phyloP scores from a whole-genome alignment of 1,140 invertebrate genomes.

The Tetranychus urticae region DNA sequence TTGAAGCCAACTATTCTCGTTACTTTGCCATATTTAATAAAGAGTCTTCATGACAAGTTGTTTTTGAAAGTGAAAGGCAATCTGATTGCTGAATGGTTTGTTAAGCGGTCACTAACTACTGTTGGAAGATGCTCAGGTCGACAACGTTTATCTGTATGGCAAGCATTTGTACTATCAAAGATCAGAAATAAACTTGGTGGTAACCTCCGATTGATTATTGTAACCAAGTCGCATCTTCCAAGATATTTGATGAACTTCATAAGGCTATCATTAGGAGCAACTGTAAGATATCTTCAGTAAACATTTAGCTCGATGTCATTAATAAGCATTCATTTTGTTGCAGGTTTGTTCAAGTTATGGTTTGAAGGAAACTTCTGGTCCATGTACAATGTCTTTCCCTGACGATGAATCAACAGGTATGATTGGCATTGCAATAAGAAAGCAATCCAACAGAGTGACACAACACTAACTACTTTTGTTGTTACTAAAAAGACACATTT shows the following conservation, averaged over 20 bases:
- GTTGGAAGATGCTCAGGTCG: neutral
- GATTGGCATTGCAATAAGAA: neutral
- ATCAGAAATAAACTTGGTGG: neutral
- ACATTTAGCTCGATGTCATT: no score
- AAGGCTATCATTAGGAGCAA: neutral
- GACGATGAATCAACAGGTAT: neutral
- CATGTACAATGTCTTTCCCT: neutral
- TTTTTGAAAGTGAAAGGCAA: neutral
- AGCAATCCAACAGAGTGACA: neutral
- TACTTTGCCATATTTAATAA: neutral
- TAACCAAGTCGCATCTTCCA: neutral
- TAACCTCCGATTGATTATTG: neutral
- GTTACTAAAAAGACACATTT: no score
- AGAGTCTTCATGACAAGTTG: neutral
- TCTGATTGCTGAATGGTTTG: neutral
- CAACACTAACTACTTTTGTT: neutral
- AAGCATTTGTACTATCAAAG: neutral
- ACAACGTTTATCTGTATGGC: neutral
- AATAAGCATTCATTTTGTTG: no score
- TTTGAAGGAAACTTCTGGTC: neutral
- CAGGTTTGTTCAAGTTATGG: neutral
- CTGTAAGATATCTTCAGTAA: no score
- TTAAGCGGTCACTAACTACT: neutral
- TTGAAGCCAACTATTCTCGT: neutral
- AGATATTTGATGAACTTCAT: neutral